Evolutionary conservation across 2,888 invertebrate genomes (phyloP).

Genomic region (Nephrocerus scutellatus): DNA sequence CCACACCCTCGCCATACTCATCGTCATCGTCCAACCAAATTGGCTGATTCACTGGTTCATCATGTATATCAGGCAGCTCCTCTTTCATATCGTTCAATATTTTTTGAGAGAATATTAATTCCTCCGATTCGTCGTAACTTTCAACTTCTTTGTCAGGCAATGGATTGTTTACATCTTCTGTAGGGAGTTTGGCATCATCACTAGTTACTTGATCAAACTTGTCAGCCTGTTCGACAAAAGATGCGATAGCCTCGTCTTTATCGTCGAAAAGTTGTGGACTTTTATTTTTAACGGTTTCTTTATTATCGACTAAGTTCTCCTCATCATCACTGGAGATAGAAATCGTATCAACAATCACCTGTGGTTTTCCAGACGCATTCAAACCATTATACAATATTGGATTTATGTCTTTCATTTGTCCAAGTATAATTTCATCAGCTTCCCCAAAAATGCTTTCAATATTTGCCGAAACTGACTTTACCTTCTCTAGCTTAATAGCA

Average conservation of each 20-base stretch:
- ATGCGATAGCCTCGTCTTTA: constrained; percentile 7
- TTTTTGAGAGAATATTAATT: constrained; percentile 34
- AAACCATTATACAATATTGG: constrained; percentile 33
- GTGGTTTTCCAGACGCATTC: constrained; percentile 10
- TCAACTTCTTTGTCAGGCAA: constrained; percentile 5
- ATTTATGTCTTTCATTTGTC: constrained; percentile 28
- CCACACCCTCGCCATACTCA: constrained; percentile 32
- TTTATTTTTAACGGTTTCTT: not conserved
- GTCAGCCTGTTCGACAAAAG: constrained; percentile 13
- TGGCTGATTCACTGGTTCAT: constrained; percentile 9
- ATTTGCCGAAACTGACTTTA: constrained; percentile 26
- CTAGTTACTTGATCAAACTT: too few relatives aligned
- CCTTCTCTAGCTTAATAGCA: constrained; percentile 29
- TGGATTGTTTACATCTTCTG: too few relatives aligned
- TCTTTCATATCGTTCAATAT: constrained; percentile 33
- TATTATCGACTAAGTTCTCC: not conserved
- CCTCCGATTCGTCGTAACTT: constrained; percentile 27
- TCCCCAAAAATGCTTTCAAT: constrained; percentile 37
- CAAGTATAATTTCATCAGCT: constrained; percentile 27
- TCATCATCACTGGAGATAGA: constrained; percentile 28
- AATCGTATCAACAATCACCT: constrained; percentile 19
- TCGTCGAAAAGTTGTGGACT: constrained; percentile 11
- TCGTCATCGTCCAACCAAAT: constrained; percentile 29
- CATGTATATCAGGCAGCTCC: constrained; percentile 26
- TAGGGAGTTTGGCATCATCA: too few relatives aligned